These are phyloP conservation scores for Tetropium fuscum DNA, from an alignment of 2,888 invertebrate genomes.

Conservation along the genomic window DNA sequence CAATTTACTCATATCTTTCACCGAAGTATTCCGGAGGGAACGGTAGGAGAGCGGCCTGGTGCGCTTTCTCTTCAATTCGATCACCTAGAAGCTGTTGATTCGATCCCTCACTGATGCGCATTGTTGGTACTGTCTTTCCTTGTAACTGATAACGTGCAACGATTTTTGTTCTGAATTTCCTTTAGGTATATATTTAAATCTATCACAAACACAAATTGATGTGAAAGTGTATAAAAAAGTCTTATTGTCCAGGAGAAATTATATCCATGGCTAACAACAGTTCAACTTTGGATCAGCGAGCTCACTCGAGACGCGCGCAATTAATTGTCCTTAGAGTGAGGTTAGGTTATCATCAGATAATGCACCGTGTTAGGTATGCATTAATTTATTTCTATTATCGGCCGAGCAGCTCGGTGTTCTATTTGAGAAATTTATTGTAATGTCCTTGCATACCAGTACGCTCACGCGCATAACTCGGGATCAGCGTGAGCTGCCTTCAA, in stretches of 20 bases:
- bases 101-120: no score
- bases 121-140: no score
- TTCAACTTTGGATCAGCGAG: not conserved
- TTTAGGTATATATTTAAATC: no score
- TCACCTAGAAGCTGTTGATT: no score
- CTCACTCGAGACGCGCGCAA: not conserved
- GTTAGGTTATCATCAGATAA: constrained; percentile 4
- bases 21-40: no score
- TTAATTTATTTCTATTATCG: constrained; percentile 23
- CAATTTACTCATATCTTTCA: no score
- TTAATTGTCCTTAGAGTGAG: constrained; percentile 2
- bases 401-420: constrained; percentile 23
- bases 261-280: no score
- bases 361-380: not conserved
- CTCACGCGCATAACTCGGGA: constrained; percentile 44
- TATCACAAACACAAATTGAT: no score
- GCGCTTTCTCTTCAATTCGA: no score
- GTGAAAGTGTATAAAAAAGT: not conserved
- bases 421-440: constrained; percentile 42
- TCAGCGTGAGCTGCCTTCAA: constrained; percentile 45
- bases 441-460: constrained; percentile 43
- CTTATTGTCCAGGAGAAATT: not conserved
- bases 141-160: no score
- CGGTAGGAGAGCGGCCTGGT: no score
- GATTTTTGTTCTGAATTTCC: no score